phyloP scores from a whole-genome alignment of 1,140 invertebrate species.

The Epicauta chinensis region DNA sequence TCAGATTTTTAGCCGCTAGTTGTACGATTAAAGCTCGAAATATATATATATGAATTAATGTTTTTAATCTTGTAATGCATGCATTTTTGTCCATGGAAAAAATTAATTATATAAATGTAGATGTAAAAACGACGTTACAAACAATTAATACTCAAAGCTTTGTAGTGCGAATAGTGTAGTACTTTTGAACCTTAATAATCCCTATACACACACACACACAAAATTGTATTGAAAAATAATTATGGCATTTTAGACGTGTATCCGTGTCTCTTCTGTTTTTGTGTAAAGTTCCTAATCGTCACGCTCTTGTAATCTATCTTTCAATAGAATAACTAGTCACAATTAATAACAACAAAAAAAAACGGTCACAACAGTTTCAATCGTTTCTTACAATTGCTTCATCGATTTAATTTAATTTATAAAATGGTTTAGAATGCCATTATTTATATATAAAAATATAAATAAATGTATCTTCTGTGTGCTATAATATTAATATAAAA shows the following conservation, averaged over 20 bases:
- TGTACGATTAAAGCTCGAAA: not conserved
- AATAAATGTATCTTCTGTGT: conserved; percentile 31
- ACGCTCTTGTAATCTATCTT: no score
- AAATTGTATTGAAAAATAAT: conserved; percentile 6
- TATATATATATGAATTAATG: conserved; percentile 26
- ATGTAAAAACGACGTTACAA: conserved; percentile 24
- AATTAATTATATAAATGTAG: conserved; percentile 25
- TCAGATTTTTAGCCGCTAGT: conserved; percentile 18
- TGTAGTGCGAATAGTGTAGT: conserved; percentile 27
- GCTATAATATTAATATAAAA: conserved; percentile 29
- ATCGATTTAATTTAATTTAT: conserved; percentile 1
- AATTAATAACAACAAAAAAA: conserved; percentile 20
- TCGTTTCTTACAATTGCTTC: conserved; percentile 9
- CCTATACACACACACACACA: no score
- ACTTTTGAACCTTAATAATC: conserved; percentile 7
- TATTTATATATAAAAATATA: conserved; percentile 32
- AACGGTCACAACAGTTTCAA: conserved; percentile 2
- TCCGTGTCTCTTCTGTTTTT: conserved; percentile 11
- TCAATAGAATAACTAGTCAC: conserved; percentile 4
- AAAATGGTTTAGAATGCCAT: conserved; percentile 40
- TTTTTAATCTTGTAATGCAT: conserved; percentile 29
- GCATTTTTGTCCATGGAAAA: conserved; percentile 4
- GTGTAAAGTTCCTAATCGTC: conserved; percentile 28
- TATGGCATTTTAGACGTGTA: conserved; percentile 33
- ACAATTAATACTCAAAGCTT: conserved; percentile 25